These are phyloP conservation scores for Acanthisitta chloris DNA, from an alignment of 2,113 vertebrate species.

Conservation along the genomic window DNA sequence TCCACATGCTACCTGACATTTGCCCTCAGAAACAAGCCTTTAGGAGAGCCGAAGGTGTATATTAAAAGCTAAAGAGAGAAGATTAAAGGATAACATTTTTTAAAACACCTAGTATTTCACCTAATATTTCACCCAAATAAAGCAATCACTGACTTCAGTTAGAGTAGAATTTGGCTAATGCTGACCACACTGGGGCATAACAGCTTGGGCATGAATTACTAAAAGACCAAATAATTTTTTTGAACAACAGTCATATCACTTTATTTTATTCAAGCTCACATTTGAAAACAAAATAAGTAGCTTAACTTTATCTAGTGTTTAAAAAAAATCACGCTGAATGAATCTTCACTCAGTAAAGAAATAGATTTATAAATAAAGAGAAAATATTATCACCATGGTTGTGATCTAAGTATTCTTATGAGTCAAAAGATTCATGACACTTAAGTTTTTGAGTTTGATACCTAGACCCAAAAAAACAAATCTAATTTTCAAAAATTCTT, in stretches of 20 bases:
- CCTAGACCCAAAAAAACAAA: neutral
- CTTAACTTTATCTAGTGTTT: neutral
- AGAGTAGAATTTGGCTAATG: neutral
- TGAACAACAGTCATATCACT: neutral
- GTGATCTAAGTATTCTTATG: neutral
- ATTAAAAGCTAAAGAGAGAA: constrained; percentile 5
- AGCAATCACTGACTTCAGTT: neutral
- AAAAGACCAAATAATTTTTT: neutral
- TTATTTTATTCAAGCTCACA: neutral
- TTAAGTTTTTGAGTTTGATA: neutral
- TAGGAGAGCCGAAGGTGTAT: neutral
- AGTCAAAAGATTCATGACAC: neutral
- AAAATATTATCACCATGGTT: neutral
- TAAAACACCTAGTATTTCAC: neutral
- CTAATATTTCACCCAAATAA: neutral
- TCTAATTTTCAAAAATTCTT: neutral
- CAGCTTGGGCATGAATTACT: neutral
- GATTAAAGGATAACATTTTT: neutral
- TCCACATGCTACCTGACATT: constrained; percentile 3
- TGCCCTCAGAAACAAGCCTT: constrained; percentile 3
- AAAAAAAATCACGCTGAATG: neutral
- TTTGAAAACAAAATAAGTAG: neutral
- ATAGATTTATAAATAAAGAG: neutral
- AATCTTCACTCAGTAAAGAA: neutral
- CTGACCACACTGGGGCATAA: neutral